A percentile compares a stretch with the other conserved stretches of the same genome.
phyloP scores from a whole-genome alignment of 2,797 vertebrate species.

The Oreortyx pictus region DNA sequence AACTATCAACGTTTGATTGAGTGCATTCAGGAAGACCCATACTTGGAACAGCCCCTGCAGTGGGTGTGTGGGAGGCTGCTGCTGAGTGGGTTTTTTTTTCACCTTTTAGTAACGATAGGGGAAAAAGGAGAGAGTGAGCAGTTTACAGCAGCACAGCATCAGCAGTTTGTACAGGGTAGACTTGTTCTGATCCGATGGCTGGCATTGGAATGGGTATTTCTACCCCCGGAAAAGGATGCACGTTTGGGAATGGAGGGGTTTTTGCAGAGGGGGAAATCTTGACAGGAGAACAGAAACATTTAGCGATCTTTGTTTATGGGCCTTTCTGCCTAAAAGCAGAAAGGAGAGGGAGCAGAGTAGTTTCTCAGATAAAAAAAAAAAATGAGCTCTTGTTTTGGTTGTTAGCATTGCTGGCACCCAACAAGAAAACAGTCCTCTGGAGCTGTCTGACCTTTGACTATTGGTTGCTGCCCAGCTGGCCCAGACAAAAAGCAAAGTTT shows the following conservation, averaged over 20 bases:
- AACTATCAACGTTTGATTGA: fast-evolving
- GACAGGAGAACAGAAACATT: not conserved
- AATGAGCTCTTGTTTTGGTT: not conserved
- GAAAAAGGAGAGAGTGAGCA: not conserved
- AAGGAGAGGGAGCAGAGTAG: not conserved
- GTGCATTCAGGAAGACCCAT: not conserved
- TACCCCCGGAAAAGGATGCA: fast-evolving
- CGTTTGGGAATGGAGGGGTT: not conserved
- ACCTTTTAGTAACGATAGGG: not conserved
- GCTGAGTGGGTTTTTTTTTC: not conserved
- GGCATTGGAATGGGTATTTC: not conserved
- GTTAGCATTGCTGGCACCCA: not conserved
- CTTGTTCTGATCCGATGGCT: not conserved
- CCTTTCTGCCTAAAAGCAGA: not conserved
- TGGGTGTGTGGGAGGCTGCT: not conserved
- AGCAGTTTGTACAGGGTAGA: not conserved
- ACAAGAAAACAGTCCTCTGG: not conserved
- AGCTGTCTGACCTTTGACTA: not conserved
- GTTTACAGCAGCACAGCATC: not conserved
- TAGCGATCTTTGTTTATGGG: not conserved
- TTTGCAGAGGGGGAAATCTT: not conserved
- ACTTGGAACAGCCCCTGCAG: not conserved
- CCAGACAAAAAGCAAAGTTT: not conserved
- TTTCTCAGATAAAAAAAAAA: not conserved
- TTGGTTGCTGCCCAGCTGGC: not conserved